These are phyloP conservation scores for Noctua pronuba DNA, from an alignment of 2,888 invertebrate species.

Conservation along the genomic window DNA sequence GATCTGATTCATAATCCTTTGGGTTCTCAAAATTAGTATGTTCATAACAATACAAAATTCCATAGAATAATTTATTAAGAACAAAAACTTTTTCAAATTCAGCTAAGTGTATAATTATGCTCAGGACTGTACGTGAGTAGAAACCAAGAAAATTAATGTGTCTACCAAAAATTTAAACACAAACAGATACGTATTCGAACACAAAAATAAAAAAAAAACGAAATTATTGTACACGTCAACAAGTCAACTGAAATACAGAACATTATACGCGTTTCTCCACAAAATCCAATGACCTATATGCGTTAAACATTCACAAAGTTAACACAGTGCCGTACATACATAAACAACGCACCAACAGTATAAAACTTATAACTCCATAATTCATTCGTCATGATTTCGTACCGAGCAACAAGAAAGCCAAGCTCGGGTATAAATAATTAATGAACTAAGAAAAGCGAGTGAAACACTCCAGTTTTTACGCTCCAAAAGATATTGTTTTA, in stretches of 20 bases:
- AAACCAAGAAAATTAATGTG: neutral
- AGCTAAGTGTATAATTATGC: neutral
- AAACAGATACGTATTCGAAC: neutral
- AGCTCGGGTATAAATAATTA: constrained; percentile 70
- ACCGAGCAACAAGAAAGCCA: constrained; percentile 65
- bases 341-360: constrained; percentile 53
- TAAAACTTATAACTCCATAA: constrained; percentile 70
- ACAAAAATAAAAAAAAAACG: neutral
- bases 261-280: neutral
- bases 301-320: constrained; percentile 52
- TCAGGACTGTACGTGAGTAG: neutral
- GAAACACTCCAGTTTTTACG: constrained; percentile 71
- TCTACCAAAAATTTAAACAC: neutral
- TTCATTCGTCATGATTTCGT: constrained; percentile 71
- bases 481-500: constrained; percentile 67
- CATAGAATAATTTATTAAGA: neutral
- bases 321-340: constrained; percentile 45
- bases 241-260: neutral
- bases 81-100: neutral
- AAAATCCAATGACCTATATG: constrained; percentile 45
- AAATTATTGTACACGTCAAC: neutral
- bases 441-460: constrained; percentile 68
- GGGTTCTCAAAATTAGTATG: neutral
- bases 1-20: neutral
- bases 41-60: neutral